These are phyloP conservation scores for Bufo gargarizans DNA, from an alignment of 2,113 vertebrate genomes.

Conservation along the genomic window DNA sequence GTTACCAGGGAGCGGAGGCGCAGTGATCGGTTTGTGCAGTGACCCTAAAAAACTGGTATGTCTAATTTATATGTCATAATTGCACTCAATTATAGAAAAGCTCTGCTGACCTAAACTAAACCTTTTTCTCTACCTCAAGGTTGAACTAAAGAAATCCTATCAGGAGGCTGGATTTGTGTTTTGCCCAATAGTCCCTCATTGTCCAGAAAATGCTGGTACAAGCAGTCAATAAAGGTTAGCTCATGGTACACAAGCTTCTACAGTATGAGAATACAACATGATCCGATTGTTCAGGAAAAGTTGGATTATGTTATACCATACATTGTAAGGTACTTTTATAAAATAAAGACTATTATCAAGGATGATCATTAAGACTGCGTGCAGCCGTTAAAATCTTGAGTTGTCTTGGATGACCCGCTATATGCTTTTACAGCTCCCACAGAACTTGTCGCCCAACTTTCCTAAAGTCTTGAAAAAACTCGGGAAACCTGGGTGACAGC, in stretches of 20 bases:
- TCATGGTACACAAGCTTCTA: neutral
- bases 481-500: too few relatives aligned
- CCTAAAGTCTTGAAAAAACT: neutral
- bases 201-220: constrained; percentile 61
- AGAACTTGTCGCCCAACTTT: neutral
- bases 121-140: constrained; percentile 66
- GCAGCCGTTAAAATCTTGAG: neutral
- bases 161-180: constrained; percentile 82
- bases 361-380: neutral
- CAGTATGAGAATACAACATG: neutral
- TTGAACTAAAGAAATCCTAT: constrained; percentile 78
- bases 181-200: constrained; percentile 73
- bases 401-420: neutral
- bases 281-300: neutral
- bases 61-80: neutral
- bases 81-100: too few relatives aligned
- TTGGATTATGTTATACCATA: neutral
- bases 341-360: neutral
- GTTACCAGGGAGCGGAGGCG: constrained; percentile 80
- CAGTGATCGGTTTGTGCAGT: constrained; percentile 78
- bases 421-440: neutral
- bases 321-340: neutral
- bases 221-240: neutral
- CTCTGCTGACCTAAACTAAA: neutral
- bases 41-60: constrained; percentile 72